Evolutionary conservation across 1,140 invertebrate species (phyloP), one percentile per base, ranked within the genome.

Genomic region (Caenorhabditis briggsae): DNA sequence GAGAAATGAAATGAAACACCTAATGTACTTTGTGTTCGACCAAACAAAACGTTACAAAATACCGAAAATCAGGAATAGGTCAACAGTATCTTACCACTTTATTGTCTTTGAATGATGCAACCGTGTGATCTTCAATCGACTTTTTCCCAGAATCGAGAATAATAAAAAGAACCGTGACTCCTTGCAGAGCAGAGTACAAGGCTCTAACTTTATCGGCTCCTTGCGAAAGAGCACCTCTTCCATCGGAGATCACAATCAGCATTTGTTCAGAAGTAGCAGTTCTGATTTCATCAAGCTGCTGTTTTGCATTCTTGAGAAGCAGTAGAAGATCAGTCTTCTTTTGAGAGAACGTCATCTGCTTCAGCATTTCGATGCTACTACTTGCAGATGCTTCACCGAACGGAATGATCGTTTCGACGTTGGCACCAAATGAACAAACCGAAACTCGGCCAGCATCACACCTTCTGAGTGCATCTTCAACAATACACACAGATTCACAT

Each of bases 71-170:
- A 53, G 16, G 2, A 18, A 53, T 53, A 18, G 16, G 50, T 53
- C 16, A n/a, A 56, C n/a, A 86, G 61, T 11, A 43, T 11, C 82
- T 41, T 48, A 88, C 87, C 65, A 83, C 82, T 41, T 87, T 85
- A 83, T 82, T 86, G 20, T 43, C 85, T 23, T 46, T 82, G 64
- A 91, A 83, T 88, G 56, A 86, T 64, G 65, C 93, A 90, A 97
- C 95, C 95, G 92, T 18, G 96, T 98, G 96, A 91, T 98, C 97
- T 90, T 98, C 94, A 91, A 99, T 96, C 2, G 97, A 98, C 92
- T 96, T 95, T 91, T 97, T 96, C 91, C 96, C 96, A 93, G 96
- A 97, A 93, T 99, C 98, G 41, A 99, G 95, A 83, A 99, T 96
- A 56, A 99, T 95, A 92, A 98, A 99, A 0, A 99, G 96, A 82